phyloP scores from a whole-genome alignment of 2,797 vertebrate genomes.

The Rhodeus uyekii region DNA sequence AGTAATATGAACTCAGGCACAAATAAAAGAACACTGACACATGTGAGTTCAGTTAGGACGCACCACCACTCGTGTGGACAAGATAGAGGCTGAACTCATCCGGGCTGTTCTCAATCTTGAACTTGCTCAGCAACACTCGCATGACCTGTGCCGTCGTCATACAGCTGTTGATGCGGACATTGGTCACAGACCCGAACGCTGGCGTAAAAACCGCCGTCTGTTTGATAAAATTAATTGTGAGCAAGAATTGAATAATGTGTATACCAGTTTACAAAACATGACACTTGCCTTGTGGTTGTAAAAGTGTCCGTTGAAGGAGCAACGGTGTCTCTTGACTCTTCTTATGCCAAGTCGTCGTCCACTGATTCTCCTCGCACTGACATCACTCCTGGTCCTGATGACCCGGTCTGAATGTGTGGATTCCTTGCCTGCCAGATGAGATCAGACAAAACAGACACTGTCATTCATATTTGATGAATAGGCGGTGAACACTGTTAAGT shows the following conservation, averaged over 20 bases:
- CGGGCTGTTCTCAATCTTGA: slow-evolving; percentile 95
- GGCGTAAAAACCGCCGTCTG: slow-evolving; percentile 95
- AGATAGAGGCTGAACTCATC: slow-evolving; percentile 93
- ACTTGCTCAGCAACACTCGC: slow-evolving; percentile 93
- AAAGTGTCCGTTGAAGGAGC: slow-evolving; percentile 97
- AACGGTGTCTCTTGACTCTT: slow-evolving; percentile 87
- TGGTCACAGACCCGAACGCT: slow-evolving; percentile 88
- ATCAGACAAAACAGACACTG: background rate
- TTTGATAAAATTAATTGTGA: slow-evolving; percentile 3
- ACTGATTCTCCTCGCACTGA: slow-evolving; percentile 81
- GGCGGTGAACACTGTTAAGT: background rate
- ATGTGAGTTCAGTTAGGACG: slow-evolving; percentile 45
- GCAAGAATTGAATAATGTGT: background rate
- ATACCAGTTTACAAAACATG: background rate
- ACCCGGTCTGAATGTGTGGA: slow-evolving; percentile 75
- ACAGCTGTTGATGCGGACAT: slow-evolving; percentile 94
- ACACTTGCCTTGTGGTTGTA: slow-evolving; percentile 90
- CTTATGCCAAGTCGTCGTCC: slow-evolving; percentile 67
- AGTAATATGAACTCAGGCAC: background rate
- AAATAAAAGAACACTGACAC: background rate
- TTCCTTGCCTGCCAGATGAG: slow-evolving; percentile 66
- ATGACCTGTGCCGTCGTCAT: slow-evolving; percentile 94
- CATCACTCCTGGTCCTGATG: slow-evolving; percentile 89
- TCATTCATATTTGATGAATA: background rate
- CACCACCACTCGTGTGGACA: slow-evolving; percentile 92